Conservation (phyloP, 2,797 vertebrate genomes). For the Danio choprae region DNA sequence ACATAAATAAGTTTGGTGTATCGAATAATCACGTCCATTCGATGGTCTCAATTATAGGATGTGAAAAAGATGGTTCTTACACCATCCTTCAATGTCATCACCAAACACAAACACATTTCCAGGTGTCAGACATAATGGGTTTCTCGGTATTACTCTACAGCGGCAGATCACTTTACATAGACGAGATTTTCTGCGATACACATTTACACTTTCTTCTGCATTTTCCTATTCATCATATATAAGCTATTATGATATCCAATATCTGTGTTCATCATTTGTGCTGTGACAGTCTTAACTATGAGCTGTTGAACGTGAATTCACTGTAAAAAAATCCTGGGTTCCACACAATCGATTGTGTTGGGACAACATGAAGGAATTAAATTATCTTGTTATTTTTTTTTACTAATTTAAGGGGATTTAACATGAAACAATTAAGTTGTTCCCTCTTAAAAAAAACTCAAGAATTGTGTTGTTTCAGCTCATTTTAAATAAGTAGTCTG, state of each 20-base stretch:
- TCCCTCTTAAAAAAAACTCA: too few species aligned
- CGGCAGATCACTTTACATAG: slow-evolving; percentile 9
- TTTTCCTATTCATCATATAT: slow-evolving; percentile 6
- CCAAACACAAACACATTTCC: slow-evolving; percentile 9
- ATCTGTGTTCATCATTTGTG: not conserved
- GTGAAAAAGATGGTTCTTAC: not conserved
- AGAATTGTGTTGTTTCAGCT: too few species aligned
- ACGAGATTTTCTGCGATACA: not conserved
- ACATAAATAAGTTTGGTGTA: not conserved
- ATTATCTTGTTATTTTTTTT: too few species aligned
- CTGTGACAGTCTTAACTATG: not conserved
- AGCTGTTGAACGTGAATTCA: not conserved
- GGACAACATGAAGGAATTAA: too few species aligned
- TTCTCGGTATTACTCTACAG: not conserved
- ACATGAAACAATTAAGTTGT: too few species aligned
- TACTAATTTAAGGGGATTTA: too few species aligned
- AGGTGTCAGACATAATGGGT: slow-evolving; percentile 11
- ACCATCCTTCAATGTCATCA: not conserved
- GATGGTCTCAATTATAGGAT: not conserved
- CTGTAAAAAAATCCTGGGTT: too few species aligned
- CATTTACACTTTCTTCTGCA: not conserved
- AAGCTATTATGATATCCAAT: slow-evolving; percentile 4
- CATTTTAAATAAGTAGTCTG: too few species aligned
- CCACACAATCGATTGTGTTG: too few species aligned
- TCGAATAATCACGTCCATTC: not conserved